Evolutionary conservation across 1,140 invertebrate genomes (phyloP).

Genomic region (Drosophila erecta): DNA sequence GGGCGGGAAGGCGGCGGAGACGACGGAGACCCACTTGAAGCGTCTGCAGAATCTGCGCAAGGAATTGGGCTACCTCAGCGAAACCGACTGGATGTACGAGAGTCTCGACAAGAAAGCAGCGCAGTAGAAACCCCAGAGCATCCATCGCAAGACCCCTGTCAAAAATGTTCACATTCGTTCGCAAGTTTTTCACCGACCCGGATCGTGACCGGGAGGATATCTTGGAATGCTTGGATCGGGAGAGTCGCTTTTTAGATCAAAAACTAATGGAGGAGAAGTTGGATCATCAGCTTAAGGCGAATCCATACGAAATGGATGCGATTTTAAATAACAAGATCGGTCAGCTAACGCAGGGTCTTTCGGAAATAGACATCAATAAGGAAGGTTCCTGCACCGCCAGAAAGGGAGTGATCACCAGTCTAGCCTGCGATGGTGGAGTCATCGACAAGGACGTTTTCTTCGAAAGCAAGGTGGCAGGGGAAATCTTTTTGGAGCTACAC

Average conservation of each 20-base stretch:
- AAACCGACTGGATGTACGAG: conserved; percentile 90
- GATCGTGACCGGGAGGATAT: conserved; percentile 16
- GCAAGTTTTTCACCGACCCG: neutral
- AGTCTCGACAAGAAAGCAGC: conserved; percentile 73
- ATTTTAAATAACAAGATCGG: neutral
- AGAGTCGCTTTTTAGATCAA: conserved; percentile 63
- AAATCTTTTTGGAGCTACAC: conserved; percentile 37
- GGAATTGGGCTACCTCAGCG: conserved; percentile 88
- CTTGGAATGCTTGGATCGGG: conserved; percentile 55
- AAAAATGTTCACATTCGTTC: conserved; percentile 13
- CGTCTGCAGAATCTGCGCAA: conserved; percentile 88
- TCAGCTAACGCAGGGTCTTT: neutral
- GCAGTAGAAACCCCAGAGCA: conserved; percentile 32
- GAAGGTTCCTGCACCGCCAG: conserved; percentile 6
- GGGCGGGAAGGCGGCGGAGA: conserved; percentile 38
- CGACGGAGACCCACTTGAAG: conserved; percentile 86
- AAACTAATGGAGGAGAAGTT: conserved; percentile 21
- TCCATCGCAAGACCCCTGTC: too few species aligned
- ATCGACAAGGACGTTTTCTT: conserved; percentile 56
- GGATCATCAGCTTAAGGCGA: neutral
- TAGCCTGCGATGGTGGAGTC: conserved; percentile 36
- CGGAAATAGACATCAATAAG: neutral
- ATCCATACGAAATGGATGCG: conserved; percentile 13
- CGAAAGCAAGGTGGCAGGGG: conserved; percentile 16
- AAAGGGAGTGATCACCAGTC: conserved; percentile 56